A percentile compares a stretch with the other conserved stretches of the same genome.
These are phyloP conservation scores for Coleophora flavipennella DNA, from an alignment of 2,888 invertebrate genomes.

Conservation along the genomic window DNA sequence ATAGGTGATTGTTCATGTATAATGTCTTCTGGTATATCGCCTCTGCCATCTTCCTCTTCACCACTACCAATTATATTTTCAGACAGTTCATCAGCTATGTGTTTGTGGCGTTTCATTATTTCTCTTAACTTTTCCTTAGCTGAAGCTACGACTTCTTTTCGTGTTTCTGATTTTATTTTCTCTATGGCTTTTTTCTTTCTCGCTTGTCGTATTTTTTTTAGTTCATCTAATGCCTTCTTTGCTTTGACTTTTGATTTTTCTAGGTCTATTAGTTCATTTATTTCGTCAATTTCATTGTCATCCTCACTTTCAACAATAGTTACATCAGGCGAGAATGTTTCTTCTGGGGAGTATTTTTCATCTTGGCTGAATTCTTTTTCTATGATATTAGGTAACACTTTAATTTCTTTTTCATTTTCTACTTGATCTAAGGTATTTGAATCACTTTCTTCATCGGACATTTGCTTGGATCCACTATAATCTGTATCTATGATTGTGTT, in stretches of 20 bases:
- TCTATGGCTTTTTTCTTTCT: conserved; percentile 55
- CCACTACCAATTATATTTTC: conserved; percentile 28
- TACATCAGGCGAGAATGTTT: background rate
- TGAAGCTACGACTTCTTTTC: conserved; percentile 60
- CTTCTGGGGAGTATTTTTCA: conserved; percentile 4
- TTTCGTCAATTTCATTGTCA: conserved; percentile 14
- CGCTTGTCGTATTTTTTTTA: conserved; percentile 44
- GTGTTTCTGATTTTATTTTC: conserved; percentile 62
- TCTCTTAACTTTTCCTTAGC: conserved; percentile 65
- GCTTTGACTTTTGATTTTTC: conserved; percentile 26
- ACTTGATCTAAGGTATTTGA: conserved; percentile 15
- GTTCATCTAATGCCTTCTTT: conserved; percentile 42
- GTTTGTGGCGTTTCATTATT: conserved; percentile 63
- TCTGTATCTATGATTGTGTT: background rate
- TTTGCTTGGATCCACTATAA: conserved; percentile 13
- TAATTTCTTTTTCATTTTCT: conserved; percentile 5
- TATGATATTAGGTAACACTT: background rate
- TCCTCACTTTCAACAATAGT: conserved; percentile 15
- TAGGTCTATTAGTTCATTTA: conserved; percentile 15
- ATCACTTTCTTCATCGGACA: conserved; percentile 16
- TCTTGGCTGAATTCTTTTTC: conserved; percentile 1
- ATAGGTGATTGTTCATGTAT: conserved; percentile 13
- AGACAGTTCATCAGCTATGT: conserved; percentile 48
- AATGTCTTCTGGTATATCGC: conserved; percentile 44
- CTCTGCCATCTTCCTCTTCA: conserved; percentile 33